Base-by-base conservation (phyloP, 2,113 vertebrate genomes). In the Recurvirostra avosetta region DNA sequence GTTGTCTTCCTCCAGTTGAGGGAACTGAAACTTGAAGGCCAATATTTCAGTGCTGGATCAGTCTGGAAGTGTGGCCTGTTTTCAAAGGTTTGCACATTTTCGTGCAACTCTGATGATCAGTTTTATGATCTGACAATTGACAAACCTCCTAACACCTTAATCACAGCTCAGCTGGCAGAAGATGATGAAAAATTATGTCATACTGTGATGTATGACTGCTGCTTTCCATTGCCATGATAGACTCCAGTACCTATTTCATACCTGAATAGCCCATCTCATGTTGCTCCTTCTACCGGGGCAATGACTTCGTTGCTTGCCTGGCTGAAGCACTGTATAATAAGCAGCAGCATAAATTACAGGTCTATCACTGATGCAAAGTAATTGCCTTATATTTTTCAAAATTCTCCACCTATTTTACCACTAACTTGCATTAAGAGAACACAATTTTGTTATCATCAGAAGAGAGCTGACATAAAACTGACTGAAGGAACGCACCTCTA, bases 181-280 rank as follows among this genome's bases (percentile, higher is more conserved):
- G 59, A 94, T 88, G 63, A 80, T 92, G 86, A 97, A 92, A 80
- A 96, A 95, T 84, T 90, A 92, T 93, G 90, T 94, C 95, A 86
- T 55, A 43, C 29, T 70, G 32, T 90, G 79, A 94, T 86, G 79
- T 83, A 80, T 81, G 79, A 86, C 75, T 93, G 41, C 21, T 87
- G 80, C 53, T 93, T 94, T 91, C 62, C 53, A 50, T 10, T 82
- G 79, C 59, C 4, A 1, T n/a, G 43, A 74, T 23, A 78, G 63
- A 88, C 72, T 86, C 29, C 72, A 74, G 41, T 17, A 56, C 47
- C 72, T 52, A 67, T 47, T 90, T 77, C 88, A 86, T 59, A 90
- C 32, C 50, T 0, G 2, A 88, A 86, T 3, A 90, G 15, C 38
- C 62, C 50, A 71, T 29, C 47, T 77, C 38, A 15, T 18, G 30